Percentiles rank a stretch among this genome's conserved stretches.
Conservation (phyloP, 2,113 vertebrate genomes). For the Tautogolabrus adspersus region DNA sequence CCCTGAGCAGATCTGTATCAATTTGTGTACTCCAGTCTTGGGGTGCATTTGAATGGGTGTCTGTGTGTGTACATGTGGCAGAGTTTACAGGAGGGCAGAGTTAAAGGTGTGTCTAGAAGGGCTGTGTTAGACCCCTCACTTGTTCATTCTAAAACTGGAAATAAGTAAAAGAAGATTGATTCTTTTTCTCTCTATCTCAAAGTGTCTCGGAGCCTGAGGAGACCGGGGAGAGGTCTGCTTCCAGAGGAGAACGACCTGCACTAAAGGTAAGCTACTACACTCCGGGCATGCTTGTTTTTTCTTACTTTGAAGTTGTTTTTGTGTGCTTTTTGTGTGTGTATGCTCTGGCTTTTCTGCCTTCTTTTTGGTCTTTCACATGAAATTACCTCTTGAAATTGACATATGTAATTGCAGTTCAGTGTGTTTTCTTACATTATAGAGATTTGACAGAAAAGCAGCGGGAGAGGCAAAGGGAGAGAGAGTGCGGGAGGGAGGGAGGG, state of each 20-base stretch:
- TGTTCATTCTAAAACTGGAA: slow-evolving; percentile 75
- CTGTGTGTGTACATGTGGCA: slow-evolving; percentile 60
- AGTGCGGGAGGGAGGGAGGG: slow-evolving; percentile 33
- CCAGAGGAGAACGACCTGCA: slow-evolving; percentile 56
- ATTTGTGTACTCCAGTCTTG: slow-evolving; percentile 73
- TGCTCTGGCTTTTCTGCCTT: background rate
- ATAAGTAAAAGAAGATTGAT: slow-evolving; percentile 75
- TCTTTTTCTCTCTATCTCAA: slow-evolving; percentile 80
- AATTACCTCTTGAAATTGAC: background rate
- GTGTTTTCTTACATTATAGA: slow-evolving; percentile 23
- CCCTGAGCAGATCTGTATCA: slow-evolving; percentile 81
- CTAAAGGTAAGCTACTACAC: slow-evolving; percentile 66
- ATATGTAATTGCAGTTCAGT: background rate
- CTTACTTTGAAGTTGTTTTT: slow-evolving; percentile 61
- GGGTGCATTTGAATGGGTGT: slow-evolving; percentile 67
- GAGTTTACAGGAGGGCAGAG: slow-evolving; percentile 68
- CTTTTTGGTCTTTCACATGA: background rate
- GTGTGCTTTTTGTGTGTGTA: slow-evolving; percentile 1
- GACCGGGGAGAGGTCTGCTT: slow-evolving; percentile 54
- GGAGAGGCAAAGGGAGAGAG: slow-evolving; percentile 22
- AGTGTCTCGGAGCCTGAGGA: slow-evolving; percentile 73
- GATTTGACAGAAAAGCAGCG: slow-evolving; percentile 41
- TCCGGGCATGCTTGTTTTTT: slow-evolving; percentile 11
- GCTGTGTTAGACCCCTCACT: slow-evolving; percentile 60
- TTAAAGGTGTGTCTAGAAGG: slow-evolving; percentile 69